These are phyloP conservation scores for Hylyphantes graminicola DNA, from an alignment of 1,140 invertebrate species.

Conservation along the genomic window DNA sequence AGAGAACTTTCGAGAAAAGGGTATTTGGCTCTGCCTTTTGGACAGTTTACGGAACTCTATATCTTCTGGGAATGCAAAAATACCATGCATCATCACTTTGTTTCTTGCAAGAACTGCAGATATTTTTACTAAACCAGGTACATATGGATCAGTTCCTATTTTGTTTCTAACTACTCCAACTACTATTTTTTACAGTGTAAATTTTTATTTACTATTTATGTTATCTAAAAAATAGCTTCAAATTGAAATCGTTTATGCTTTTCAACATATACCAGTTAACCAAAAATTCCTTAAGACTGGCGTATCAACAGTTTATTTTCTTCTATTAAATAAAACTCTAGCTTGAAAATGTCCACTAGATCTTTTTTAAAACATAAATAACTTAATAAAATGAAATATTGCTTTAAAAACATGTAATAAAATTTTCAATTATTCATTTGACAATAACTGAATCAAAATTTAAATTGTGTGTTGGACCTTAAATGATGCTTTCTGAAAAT, in stretches of 20 bases:
- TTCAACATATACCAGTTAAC: too few relatives aligned
- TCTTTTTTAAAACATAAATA: too few relatives aligned
- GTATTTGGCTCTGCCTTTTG: constrained; percentile 69
- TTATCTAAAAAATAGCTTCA: neutral
- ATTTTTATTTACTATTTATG: neutral
- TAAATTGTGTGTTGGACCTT: neutral
- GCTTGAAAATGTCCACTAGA: too few relatives aligned
- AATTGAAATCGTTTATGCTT: too few relatives aligned
- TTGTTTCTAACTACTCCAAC: too few relatives aligned
- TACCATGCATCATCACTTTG: constrained; percentile 77
- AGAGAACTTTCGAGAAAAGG: constrained; percentile 73
- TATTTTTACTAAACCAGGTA: constrained; percentile 74
- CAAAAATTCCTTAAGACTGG: too few relatives aligned
- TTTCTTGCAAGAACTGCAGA: constrained; percentile 77
- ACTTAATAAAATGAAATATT: too few relatives aligned
- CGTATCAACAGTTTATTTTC: too few relatives aligned
- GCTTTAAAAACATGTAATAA: too few relatives aligned
- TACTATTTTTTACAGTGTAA: neutral
- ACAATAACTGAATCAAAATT: constrained; percentile 2
- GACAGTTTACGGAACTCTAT: constrained; percentile 72
- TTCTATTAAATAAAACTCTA: too few relatives aligned
- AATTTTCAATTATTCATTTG: too few relatives aligned
- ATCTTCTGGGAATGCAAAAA: constrained; percentile 65
- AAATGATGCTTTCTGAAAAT: too few relatives aligned
- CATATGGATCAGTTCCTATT: neutral